phyloP scores from a whole-genome alignment of 64 coral and sea anemone species.

The Dendrophyllia cribrosa region DNA sequence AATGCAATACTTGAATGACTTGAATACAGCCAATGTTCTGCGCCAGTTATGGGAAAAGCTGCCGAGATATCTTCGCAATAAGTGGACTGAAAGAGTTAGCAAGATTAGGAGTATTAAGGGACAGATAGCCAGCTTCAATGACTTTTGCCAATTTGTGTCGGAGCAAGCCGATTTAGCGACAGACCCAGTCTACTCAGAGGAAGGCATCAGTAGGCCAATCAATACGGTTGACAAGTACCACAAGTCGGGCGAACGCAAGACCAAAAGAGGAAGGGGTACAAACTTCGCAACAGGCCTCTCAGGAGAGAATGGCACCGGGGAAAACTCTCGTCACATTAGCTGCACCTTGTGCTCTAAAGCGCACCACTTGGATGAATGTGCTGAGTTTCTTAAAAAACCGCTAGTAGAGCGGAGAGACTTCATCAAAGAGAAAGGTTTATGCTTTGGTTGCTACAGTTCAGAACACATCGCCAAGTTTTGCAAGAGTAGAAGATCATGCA shows the following conservation, averaged over 20 bases:
- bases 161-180: slow-evolving; percentile 74
- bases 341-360: slow-evolving; percentile 56
- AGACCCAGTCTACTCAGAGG: slow-evolving; percentile 72
- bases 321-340: not conserved
- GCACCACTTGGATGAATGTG: slow-evolving; percentile 72
- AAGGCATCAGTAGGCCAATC: not conserved
- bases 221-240: no score
- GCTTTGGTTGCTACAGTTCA: slow-evolving; percentile 55
- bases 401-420: slow-evolving; percentile 50
- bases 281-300: no score
- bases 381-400: slow-evolving; percentile 58
- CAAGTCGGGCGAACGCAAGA: no score
- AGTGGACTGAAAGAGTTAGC: slow-evolving; percentile 65
- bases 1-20: slow-evolving; percentile 50
- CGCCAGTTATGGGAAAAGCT: slow-evolving; percentile 75
- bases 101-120: slow-evolving; percentile 32
- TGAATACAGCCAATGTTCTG: slow-evolving; percentile 69
- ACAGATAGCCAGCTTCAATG: slow-evolving; percentile 64
- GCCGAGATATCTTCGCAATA: slow-evolving; percentile 55
- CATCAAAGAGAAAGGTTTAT: slow-evolving; percentile 52
- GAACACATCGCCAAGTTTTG: slow-evolving; percentile 45
- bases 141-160: slow-evolving; percentile 66
- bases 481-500: no score
- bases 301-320: no score
- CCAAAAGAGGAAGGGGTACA: no score